Conservation (phyloP, 2,888 invertebrate genomes). For the Nomada goodeniana region DNA sequence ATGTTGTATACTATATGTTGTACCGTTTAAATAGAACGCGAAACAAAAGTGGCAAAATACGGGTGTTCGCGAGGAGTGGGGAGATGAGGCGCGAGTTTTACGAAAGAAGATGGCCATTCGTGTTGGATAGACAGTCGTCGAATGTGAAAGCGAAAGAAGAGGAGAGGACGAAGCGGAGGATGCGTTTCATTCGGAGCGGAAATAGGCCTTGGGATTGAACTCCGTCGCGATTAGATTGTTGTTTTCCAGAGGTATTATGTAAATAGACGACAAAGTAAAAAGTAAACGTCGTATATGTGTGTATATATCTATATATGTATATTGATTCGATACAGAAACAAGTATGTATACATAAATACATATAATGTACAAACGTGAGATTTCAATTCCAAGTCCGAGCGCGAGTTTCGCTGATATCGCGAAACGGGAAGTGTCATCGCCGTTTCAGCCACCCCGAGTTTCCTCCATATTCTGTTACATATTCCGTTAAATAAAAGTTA, state of each 20-base stretch:
- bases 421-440: constrained; percentile 47
- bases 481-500: constrained; percentile 79
- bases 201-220: constrained; percentile 54
- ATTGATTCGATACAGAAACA: not conserved
- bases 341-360: constrained; percentile 7
- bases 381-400: constrained; percentile 40
- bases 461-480: constrained; percentile 78
- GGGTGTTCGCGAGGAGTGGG: not conserved
- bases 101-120: not conserved
- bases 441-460: constrained; percentile 68
- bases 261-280: constrained; percentile 39
- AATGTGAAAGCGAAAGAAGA: not conserved
- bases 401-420: constrained; percentile 17
- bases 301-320: constrained; percentile 7
- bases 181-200: constrained; percentile 24
- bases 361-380: constrained; percentile 11
- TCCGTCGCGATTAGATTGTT: constrained; percentile 42
- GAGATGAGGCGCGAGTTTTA: not conserved
- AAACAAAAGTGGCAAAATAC: not conserved
- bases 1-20: not conserved
- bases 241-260: constrained; percentile 49
- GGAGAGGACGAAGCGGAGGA: constrained; percentile 1
- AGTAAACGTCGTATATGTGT: constrained; percentile 18
- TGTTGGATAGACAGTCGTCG: constrained; percentile 36
- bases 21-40: not conserved